Evolutionary conservation across 2,888 invertebrate species (phyloP).

Genomic region (Metalampra italica): DNA sequence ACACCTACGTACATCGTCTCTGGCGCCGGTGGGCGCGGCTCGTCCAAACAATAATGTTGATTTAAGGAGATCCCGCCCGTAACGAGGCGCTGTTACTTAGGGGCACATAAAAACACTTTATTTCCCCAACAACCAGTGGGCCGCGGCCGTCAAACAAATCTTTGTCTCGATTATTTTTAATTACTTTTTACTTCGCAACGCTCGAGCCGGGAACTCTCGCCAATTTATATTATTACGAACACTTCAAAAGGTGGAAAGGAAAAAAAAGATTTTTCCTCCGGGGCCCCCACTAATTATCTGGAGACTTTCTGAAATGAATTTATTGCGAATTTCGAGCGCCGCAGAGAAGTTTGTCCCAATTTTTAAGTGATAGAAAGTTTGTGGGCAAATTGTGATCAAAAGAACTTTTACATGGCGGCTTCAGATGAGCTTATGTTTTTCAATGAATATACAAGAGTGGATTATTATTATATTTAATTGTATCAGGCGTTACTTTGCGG

Average conservation of each 20-base stretch:
- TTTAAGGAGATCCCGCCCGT: not conserved
- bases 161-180: conserved; percentile 4
- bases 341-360: not conserved
- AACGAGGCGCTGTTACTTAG: not conserved
- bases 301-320: not conserved
- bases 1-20: not conserved
- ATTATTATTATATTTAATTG: no score
- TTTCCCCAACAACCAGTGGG: not conserved
- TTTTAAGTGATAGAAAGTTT: not conserved
- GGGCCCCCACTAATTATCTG: not conserved
- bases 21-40: not conserved
- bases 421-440: no score
- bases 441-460: no score
- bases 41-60: not conserved
- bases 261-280: not conserved
- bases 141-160: conserved; percentile 6
- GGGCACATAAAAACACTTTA: not conserved
- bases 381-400: not conserved
- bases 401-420: no score
- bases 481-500: no score
- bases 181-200: conserved; percentile 2
- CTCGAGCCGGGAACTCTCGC: conserved; percentile 3
- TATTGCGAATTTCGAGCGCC: not conserved
- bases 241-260: conserved; percentile 8
- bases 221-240: conserved; percentile 10